Percentiles rank a stretch among this genome's conserved stretches.
phyloP scores from a whole-genome alignment of 1,140 invertebrate species.

The Dendroctonus ponderosae region DNA sequence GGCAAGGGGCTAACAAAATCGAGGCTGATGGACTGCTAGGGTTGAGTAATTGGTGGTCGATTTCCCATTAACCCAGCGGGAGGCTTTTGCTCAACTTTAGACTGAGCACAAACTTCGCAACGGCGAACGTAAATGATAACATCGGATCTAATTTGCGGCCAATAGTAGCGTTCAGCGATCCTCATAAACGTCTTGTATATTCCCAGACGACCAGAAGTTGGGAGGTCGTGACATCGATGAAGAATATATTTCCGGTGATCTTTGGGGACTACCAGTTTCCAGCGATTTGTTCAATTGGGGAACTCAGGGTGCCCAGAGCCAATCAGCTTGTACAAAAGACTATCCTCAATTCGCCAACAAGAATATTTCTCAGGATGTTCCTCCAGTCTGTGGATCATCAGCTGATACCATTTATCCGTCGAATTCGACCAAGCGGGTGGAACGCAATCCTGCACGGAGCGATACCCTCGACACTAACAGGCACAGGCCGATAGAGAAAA shows the following conservation, averaged over 20 bases:
- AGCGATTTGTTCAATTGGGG: background rate
- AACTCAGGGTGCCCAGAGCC: background rate
- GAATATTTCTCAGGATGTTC: constrained; percentile 11
- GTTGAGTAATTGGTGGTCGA: constrained; percentile 28
- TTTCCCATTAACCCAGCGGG: constrained; percentile 41
- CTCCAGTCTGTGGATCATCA: background rate
- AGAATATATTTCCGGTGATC: constrained; percentile 2
- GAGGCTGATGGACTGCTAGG: constrained; percentile 39
- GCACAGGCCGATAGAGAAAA: constrained; percentile 29
- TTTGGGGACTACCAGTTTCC: constrained; percentile 28
- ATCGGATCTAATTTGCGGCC: constrained; percentile 39
- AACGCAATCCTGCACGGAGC: too few relatives aligned
- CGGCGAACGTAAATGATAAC: constrained; percentile 33
- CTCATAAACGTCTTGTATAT: constrained; percentile 27
- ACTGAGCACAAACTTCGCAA: constrained; percentile 40
- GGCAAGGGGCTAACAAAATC: constrained; percentile 46
- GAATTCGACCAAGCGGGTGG: too few relatives aligned
- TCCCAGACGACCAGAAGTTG: constrained; percentile 17
- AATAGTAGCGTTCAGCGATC: constrained; percentile 38
- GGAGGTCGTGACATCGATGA: constrained; percentile 16
- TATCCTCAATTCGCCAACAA: constrained; percentile 17
- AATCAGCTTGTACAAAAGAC: constrained; percentile 14
- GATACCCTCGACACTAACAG: background rate
- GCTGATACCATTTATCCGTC: constrained; percentile 6
- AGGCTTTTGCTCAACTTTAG: constrained; percentile 38